A percentile compares a stretch with the other conserved stretches of the same genome.
These are phyloP conservation scores for Coronaproctus castanopsis DNA, from an alignment of 2,888 invertebrate genomes.

Conservation along the genomic window DNA sequence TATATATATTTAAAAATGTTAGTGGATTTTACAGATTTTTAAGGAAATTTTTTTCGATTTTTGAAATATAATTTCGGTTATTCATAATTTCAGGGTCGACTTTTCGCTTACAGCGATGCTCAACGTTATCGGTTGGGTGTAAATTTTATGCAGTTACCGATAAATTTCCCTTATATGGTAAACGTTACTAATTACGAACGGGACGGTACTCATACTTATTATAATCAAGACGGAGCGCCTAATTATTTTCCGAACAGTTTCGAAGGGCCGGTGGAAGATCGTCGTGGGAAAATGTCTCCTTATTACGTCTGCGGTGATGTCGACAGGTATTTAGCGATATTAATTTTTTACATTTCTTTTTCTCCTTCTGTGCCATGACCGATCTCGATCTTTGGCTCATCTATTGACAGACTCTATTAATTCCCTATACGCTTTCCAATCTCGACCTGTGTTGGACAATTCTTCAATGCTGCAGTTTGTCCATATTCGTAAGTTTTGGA, in stretches of 20 bases:
- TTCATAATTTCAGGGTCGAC: constrained; percentile 44
- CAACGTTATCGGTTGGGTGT: constrained; percentile 77
- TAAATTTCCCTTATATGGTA: constrained; percentile 70
- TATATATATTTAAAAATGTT: too few relatives aligned
- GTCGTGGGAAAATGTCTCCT: not conserved
- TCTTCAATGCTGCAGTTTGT: too few relatives aligned
- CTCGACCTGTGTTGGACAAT: too few relatives aligned
- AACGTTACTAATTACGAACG: constrained; percentile 56
- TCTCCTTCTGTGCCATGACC: too few relatives aligned
- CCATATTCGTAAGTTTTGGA: too few relatives aligned
- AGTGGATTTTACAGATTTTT: too few relatives aligned
- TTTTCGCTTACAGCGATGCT: constrained; percentile 79
- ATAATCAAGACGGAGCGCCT: constrained; percentile 70
- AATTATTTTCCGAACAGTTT: constrained; percentile 97
- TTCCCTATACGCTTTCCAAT: too few relatives aligned
- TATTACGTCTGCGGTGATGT: not conserved
- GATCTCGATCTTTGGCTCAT: too few relatives aligned
- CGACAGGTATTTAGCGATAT: not conserved
- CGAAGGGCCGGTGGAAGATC: constrained; percentile 40
- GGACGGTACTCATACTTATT: constrained; percentile 59
- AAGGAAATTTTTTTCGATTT: too few relatives aligned
- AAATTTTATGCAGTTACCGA: constrained; percentile 79
- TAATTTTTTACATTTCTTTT: too few relatives aligned
- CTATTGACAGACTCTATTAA: too few relatives aligned
- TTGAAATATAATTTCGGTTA: too few relatives aligned